phyloP scores from a whole-genome alignment of 2,797 vertebrate genomes.

The Spheniscus humboldti region DNA sequence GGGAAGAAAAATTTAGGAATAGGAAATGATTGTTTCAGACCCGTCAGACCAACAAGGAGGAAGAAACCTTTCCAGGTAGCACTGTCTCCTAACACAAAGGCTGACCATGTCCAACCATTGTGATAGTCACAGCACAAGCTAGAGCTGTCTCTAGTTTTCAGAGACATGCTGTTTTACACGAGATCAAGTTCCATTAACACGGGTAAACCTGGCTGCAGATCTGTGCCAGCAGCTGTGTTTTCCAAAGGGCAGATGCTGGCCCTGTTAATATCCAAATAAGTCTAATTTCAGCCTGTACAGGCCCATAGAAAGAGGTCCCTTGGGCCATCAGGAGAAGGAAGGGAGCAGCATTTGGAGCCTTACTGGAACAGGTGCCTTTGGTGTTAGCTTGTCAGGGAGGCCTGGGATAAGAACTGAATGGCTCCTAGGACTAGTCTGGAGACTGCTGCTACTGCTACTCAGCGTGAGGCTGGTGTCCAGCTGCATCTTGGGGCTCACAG shows the following conservation, averaged over 20 bases:
- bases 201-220: neutral
- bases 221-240: neutral
- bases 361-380: constrained; percentile 83
- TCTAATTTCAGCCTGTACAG: neutral
- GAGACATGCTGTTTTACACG: neutral
- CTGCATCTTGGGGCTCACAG: constrained; percentile 86
- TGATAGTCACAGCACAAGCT: neutral
- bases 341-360: neutral
- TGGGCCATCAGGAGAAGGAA: neutral
- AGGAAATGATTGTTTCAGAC: neutral
- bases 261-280: neutral
- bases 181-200: neutral
- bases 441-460: constrained; percentile 67
- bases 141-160: neutral
- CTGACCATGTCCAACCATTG: rapidly evolving
- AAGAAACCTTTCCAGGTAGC: neutral
- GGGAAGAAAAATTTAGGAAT: neutral
- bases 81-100: neutral
- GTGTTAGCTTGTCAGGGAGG: constrained; percentile 79
- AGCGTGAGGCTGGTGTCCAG: constrained; percentile 77
- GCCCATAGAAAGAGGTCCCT: neutral
- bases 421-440: constrained; percentile 83
- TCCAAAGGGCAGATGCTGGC: neutral
- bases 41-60: neutral
- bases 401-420: constrained; percentile 84